Evolutionary conservation across 2,888 invertebrate genomes (phyloP), one percentile per base, ranked within the genome.

Genomic region (Endomychus coccineus): DNA sequence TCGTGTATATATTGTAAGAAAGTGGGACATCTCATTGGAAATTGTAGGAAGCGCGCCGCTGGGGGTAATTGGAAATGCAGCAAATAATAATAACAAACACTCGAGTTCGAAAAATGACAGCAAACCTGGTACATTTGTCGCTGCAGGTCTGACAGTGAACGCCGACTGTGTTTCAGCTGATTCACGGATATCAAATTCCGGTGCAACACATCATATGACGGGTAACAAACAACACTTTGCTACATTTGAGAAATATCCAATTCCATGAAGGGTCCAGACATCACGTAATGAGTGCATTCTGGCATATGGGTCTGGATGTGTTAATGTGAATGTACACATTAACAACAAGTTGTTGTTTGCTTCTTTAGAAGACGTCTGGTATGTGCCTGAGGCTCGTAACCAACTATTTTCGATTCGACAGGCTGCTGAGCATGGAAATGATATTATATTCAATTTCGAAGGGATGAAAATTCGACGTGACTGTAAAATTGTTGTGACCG

Each of bases 351-450:
- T 34, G 40, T 30, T 30, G 16, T 19, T 40, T 33, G 44, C 42
- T 17, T 9, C 16, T 7, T 19, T 49, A 21, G 36, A 36, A 25
- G 36, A 49, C 23, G 33, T 36, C 6, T 40, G 43, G 36, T 35
- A 40, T 19, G 42, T 45, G 25, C 39, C 39, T 13, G 27, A 36
- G 16, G 22, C 17, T 31, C 34, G 39, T 7, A 40, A 49, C 33
- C 39, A 48, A 36, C 42, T 48, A 6, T 49, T 48, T 34, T 48
- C 44, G 12, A 28, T 48, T 38, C 36, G 43, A 25, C 44, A 46
- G 28, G 45, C 45, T 27, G 40, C 39, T 31, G 15, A 41, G 14
- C 42, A 27, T 23, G 45, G 44, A 34, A 44, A 48, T 24, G 31
- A 34, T 6, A 28, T 28, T 6, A 34, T 27, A 1, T 44, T 45